Percentiles rank a stretch among this genome's conserved stretches.
Evolutionary conservation across 2,888 invertebrate genomes (phyloP).

Genomic region (Nymphalis polychloros): DNA sequence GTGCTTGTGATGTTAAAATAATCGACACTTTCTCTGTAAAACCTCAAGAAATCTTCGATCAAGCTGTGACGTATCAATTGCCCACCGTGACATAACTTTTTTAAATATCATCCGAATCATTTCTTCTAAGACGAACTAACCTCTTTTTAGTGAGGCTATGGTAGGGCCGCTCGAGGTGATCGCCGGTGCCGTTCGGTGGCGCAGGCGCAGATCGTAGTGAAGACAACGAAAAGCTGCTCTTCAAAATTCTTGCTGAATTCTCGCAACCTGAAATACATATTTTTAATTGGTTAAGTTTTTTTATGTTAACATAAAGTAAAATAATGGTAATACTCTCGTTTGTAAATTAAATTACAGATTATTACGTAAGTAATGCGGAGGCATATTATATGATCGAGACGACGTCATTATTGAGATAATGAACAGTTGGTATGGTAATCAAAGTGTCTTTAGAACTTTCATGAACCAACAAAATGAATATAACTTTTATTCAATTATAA

Average conservation of each 20-base stretch:
- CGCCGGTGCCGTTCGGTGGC: constrained; percentile 75
- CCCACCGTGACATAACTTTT: too few species aligned
- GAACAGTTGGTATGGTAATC: background rate
- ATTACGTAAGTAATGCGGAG: too few species aligned
- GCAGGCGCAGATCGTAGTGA: constrained; percentile 85
- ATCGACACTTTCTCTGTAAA: too few species aligned
- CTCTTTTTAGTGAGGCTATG: constrained; percentile 91
- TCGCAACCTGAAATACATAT: constrained; percentile 83
- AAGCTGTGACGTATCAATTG: too few species aligned
- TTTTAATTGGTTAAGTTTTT: background rate
- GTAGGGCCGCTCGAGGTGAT: constrained; percentile 86
- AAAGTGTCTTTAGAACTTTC: background rate
- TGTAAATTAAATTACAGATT: too few species aligned
- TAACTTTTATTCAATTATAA: constrained; percentile 2
- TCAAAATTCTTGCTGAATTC: constrained; percentile 83
- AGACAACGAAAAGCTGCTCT: constrained; percentile 91
- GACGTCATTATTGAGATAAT: background rate
- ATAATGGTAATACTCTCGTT: too few species aligned
- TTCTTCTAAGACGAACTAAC: constrained; percentile 49
- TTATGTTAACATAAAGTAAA: too few species aligned
- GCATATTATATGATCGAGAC: background rate
- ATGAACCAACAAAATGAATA: background rate
- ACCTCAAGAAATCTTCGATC: too few species aligned
- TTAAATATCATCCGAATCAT: background rate
- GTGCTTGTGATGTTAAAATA: too few species aligned